Base-by-base conservation (phyloP, 2,797 vertebrate species). In the Scarus forsteni region DNA sequence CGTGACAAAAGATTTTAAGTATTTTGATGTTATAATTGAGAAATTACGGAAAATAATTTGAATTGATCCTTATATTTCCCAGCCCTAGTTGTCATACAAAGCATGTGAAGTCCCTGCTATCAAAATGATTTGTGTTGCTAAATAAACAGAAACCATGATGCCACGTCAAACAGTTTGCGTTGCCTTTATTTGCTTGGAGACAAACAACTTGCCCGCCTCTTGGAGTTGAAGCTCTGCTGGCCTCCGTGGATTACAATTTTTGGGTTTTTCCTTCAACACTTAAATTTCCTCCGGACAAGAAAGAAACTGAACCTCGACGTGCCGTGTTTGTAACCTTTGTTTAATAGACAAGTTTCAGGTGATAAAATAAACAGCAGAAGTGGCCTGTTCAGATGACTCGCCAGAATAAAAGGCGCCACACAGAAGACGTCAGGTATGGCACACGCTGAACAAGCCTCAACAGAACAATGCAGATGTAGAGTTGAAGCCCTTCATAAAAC, bases 401-500 rank as follows among this genome's bases (percentile, higher is more conserved):
- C 60, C 49, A 59, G 57, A 57, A 66, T 36, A 63, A 67, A 74
- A 11, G 7, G 36, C 39, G 48, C 18, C 45, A 44, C n/a, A 75
- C 70, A 66, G 56, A 60, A 64, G 14, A 68, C 44, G 74, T 60
- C 53, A 35, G 59, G 64, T 61, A 45, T 27, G 48, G 50, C 70
- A 58, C 50, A 55, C 16, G 8, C 70, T 73, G 56, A 88, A 76
- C 74, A 77, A 70, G 60, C 66, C 79, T 79, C 59, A 83, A 79
- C 67, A 57, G 68, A 78, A 85, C 52, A 71, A 81, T 58, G 75
- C 65, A 70, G 74, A 66, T 79, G 42, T 76, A 62, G 52, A 84
- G 79, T 86, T 77, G 77, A 90, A 89, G 86, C 88, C 83, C 85
- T 86, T 87, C 46, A 62, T 73, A 71, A 80, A 81, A 85, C 78